Evolutionary conservation across 2,797 vertebrate genomes (phyloP).

Genomic region (Perdix hodgsoniae): DNA sequence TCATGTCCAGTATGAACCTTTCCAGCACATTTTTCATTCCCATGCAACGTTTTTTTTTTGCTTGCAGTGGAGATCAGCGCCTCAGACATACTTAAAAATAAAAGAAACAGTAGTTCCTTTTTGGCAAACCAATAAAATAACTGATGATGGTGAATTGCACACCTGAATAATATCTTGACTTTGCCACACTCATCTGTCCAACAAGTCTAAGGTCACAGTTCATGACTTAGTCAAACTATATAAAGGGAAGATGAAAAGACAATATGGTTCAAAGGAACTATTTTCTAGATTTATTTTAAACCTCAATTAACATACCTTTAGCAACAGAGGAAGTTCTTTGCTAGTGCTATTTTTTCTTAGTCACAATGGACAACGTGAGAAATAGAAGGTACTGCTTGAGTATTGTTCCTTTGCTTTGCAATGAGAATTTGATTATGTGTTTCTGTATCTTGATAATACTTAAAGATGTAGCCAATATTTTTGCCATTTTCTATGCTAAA

Average conservation of each 20-base stretch:
- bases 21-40: background rate
- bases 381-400: background rate
- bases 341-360: background rate
- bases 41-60: background rate
- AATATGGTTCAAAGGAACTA: background rate
- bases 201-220: background rate
- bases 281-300: background rate
- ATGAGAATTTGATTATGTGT: background rate
- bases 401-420: background rate
- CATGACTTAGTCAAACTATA: background rate
- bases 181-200: background rate
- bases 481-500: background rate
- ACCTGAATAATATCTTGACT: background rate
- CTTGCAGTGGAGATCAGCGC: background rate
- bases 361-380: background rate
- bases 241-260: background rate
- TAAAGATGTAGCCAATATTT: background rate
- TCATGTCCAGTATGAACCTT: background rate
- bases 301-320: background rate
- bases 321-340: background rate
- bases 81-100: background rate
- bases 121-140: background rate
- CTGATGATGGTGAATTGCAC: background rate
- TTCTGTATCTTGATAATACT: background rate
- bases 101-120: background rate